Conservation (phyloP, 2,113 vertebrate genomes). For the Amia ocellicauda region DNA sequence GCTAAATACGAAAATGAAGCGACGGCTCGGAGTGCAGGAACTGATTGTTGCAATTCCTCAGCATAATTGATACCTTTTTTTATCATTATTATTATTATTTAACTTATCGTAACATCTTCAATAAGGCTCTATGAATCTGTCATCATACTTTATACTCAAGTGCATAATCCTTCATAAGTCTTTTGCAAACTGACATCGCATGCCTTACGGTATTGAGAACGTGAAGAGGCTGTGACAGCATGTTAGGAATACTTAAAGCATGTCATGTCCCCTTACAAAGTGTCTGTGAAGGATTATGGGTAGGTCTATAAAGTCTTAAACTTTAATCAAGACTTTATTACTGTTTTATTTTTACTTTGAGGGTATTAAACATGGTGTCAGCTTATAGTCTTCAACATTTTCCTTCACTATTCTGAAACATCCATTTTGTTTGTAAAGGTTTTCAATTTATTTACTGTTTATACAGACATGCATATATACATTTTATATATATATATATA, state of each 20-base stretch:
- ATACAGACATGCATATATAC: too few relatives aligned
- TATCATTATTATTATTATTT: slow-evolving; percentile 43
- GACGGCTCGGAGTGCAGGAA: too few relatives aligned
- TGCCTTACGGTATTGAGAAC: slow-evolving; percentile 2
- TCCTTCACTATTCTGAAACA: too few relatives aligned
- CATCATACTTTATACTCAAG: slow-evolving; percentile 45
- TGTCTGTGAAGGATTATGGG: slow-evolving; percentile 11
- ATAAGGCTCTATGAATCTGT: slow-evolving; percentile 43
- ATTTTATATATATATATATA: too few relatives aligned
- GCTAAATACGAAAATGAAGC: slow-evolving; percentile 37
- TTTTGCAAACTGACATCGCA: not conserved
- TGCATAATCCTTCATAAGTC: slow-evolving; percentile 20
- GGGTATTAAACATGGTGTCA: too few relatives aligned
- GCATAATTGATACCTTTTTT: slow-evolving; percentile 37
- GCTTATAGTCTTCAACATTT: too few relatives aligned
- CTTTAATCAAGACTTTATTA: slow-evolving; percentile 13
- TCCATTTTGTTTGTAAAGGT: too few relatives aligned
- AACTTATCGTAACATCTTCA: slow-evolving; percentile 44
- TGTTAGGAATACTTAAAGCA: slow-evolving; percentile 34
- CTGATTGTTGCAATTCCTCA: slow-evolving; percentile 36
- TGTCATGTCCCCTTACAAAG: slow-evolving; percentile 20
- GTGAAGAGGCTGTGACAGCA: slow-evolving; percentile 19
- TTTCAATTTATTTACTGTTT: too few relatives aligned
- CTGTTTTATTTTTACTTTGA: too few relatives aligned
- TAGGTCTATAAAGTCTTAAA: slow-evolving; percentile 8